Percentiles rank a stretch among this genome's conserved stretches.
Evolutionary conservation across 2,113 vertebrate species (phyloP).

Genomic region (Thryonomys swinderianus): DNA sequence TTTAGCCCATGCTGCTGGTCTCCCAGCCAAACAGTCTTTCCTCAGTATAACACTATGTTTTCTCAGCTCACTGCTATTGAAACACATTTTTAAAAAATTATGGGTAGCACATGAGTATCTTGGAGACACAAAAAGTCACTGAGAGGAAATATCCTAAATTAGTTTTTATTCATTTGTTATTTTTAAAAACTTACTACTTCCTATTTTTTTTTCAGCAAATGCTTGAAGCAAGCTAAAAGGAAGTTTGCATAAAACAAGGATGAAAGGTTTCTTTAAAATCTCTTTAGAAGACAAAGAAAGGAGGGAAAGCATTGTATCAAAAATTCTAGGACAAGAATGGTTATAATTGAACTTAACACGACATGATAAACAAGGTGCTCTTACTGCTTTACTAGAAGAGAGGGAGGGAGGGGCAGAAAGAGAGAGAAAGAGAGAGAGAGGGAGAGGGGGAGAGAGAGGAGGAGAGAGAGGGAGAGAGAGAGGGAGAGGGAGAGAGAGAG

Average conservation of each 20-base stretch:
- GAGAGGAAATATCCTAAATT: slow-evolving; percentile 2
- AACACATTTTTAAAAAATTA: not conserved
- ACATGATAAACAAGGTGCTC: not conserved
- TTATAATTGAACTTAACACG: slow-evolving; percentile 12
- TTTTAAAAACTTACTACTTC: not conserved
- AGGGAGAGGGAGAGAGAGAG: too few species aligned
- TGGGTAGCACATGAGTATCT: not conserved
- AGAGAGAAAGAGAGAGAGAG: too few species aligned
- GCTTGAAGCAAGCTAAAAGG: not conserved
- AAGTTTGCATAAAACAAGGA: slow-evolving; percentile 24
- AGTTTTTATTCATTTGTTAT: not conserved
- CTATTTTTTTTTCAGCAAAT: not conserved
- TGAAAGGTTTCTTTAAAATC: not conserved
- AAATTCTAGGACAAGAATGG: slow-evolving; percentile 30
- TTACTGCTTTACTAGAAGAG: not conserved
- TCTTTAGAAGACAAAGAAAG: not conserved
- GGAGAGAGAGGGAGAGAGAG: too few species aligned
- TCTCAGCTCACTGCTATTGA: not conserved
- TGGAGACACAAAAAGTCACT: not conserved
- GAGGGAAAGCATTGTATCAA: not conserved
- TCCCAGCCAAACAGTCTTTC: not conserved
- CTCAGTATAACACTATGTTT: not conserved
- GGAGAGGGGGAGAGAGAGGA: too few species aligned
- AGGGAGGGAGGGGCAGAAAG: not conserved
- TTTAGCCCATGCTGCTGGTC: not conserved